These are phyloP conservation scores for Galaxias olidus DNA, from an alignment of 2,797 vertebrate genomes.

Conservation along the genomic window DNA sequence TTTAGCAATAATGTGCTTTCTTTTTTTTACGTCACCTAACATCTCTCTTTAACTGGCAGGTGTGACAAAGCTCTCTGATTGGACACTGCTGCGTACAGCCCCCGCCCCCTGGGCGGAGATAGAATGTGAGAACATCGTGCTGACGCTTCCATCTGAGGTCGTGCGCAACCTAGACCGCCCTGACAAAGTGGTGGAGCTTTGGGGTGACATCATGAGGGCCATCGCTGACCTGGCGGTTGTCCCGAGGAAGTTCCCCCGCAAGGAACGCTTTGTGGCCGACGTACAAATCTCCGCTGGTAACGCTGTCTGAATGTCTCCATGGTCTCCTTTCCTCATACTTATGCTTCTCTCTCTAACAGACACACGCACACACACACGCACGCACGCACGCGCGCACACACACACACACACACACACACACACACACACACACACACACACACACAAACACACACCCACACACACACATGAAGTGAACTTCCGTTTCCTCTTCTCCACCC, in stretches of 20 bases:
- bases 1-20: too few relatives aligned
- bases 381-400: too few relatives aligned
- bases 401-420: too few relatives aligned
- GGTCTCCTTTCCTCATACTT: too few relatives aligned
- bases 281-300: slow-evolving; percentile 85
- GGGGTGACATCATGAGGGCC: slow-evolving; percentile 81
- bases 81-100: slow-evolving; percentile 59
- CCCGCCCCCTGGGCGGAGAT: slow-evolving; percentile 88
- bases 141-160: slow-evolving; percentile 76
- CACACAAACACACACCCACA: too few relatives aligned
- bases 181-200: slow-evolving; percentile 68
- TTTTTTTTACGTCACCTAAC: too few relatives aligned
- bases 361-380: too few relatives aligned
- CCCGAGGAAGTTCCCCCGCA: slow-evolving; percentile 78
- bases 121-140: slow-evolving; percentile 84
- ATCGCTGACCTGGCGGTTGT: slow-evolving; percentile 76
- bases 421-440: too few relatives aligned
- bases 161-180: slow-evolving; percentile 74
- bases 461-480: too few relatives aligned
- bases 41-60: slow-evolving; percentile 36
- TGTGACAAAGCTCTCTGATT: slow-evolving; percentile 49
- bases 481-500: too few relatives aligned
- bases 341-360: too few relatives aligned
- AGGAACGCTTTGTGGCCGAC: slow-evolving; percentile 86
- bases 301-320: too few relatives aligned